Percentiles rank a stretch among this genome's conserved stretches.
Evolutionary conservation across 2,888 invertebrate genomes (phyloP).

Genomic region (Yponomeuta cagnagella): DNA sequence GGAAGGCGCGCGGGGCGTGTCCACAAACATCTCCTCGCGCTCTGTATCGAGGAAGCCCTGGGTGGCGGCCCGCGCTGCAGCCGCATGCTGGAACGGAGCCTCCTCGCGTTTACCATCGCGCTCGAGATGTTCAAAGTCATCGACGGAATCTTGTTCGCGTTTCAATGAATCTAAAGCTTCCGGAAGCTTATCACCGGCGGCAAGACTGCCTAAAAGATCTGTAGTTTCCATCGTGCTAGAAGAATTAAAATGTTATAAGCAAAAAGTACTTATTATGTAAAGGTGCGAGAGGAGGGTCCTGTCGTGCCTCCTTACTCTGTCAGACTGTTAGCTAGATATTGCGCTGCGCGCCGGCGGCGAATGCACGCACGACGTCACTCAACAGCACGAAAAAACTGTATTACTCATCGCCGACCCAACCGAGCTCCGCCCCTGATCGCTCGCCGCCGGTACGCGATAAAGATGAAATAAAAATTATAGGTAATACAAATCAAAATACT

Average conservation of each 20-base stretch:
- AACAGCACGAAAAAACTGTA: conserved; percentile 61
- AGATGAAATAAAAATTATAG: conserved; percentile 20
- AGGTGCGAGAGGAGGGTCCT: conserved; percentile 39
- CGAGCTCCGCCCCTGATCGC: conserved; percentile 24
- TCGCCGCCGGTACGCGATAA: conserved; percentile 25
- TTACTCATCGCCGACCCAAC: conserved; percentile 62
- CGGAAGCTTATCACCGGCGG: conserved; percentile 46
- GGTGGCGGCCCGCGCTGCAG: conserved; percentile 39
- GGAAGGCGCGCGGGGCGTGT: conserved; percentile 49
- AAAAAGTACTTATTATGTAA: conserved; percentile 3
- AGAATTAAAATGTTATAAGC: conserved; percentile 12
- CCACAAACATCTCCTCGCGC: conserved; percentile 58
- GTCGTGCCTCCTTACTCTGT: conserved; percentile 56
- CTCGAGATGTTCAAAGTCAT: conserved; percentile 85
- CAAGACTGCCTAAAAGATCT: conserved; percentile 54
- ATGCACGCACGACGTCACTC: conserved; percentile 60
- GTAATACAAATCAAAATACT: background rate
- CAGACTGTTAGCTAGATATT: conserved; percentile 45
- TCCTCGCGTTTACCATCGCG: conserved; percentile 69
- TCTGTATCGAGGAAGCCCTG: conserved; percentile 70
- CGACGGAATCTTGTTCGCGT: conserved; percentile 82
- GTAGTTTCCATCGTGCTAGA: conserved; percentile 45
- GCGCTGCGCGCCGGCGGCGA: conserved; percentile 32
- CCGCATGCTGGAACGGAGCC: conserved; percentile 43
- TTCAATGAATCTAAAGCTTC: conserved; percentile 40